Evolutionary conservation across 2,113 vertebrate species (phyloP), one percentile per base, ranked within the genome.

Genomic region (Pelecanoides urinatrix): DNA sequence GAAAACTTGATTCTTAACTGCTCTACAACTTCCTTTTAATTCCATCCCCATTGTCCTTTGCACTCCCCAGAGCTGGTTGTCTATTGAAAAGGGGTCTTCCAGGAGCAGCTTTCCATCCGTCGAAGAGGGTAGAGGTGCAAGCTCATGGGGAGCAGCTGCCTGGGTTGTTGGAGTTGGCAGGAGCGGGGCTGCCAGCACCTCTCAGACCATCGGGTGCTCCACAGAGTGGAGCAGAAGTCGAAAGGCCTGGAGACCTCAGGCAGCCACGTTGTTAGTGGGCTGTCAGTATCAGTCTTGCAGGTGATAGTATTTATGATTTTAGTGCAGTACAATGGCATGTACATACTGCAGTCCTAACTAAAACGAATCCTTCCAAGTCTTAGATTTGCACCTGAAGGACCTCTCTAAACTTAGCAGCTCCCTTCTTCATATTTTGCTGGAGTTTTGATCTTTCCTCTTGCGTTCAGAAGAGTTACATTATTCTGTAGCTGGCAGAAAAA

Each of bases 131-230:
- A 20, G 30, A 88, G 74, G 20, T 82, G 16, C 26, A 44, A 29
- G 40, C 10, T 70, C 16, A 29, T 4, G 11, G 55, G 56, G n/a
- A 85, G 25, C 36, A 87, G 26, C 26, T 36, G 21, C 29, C 22
- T 63, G 36, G 0, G 11, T 29, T 77, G 52, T 77, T 42, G 27
- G n/a, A 45, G 32, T 36, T 0, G 1, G 9, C 16, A 34, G 50
- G 18, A 62, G 23, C 2, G 1, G 1, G 21, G 56, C 26, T 1
- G 8, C 14, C 67, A 70, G 49, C 38, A 82, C 22, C 15, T 62
- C 66, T 62, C n/a, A 47, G 66, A 59, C 19, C 13, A 34, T 38
- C 6, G 1, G 29, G 32, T 13, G 5, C 65, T 14, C n/a, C 3
- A 3, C 34, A 0, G 3, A 61, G 56, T 22, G n/a, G 29, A 79